phyloP scores from a whole-genome alignment of 2,113 vertebrate species.

The Corythaeola cristata region DNA sequence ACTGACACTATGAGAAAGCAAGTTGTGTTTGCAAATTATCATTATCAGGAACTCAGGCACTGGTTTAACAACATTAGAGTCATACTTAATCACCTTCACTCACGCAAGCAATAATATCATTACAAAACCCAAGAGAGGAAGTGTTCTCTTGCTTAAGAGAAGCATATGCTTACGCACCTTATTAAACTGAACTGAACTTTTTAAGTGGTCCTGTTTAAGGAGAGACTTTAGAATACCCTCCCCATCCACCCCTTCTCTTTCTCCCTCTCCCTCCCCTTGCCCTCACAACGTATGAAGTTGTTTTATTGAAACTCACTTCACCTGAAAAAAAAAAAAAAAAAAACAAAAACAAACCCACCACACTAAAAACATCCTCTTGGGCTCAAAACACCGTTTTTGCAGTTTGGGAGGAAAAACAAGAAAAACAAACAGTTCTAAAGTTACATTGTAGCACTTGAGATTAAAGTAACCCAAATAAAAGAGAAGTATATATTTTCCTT shows the following conservation, averaged over 20 bases:
- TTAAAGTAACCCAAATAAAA: background rate
- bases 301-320: background rate
- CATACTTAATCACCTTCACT: background rate
- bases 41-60: background rate
- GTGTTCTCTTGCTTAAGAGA: background rate
- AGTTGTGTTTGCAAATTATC: background rate
- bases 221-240: background rate
- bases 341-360: too few species aligned
- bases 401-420: too few species aligned
- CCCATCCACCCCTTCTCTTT: too few species aligned
- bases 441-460: background rate
- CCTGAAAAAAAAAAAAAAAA: background rate
- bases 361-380: background rate
- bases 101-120: background rate
- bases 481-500: accelerated
- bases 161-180: background rate
- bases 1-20: background rate
- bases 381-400: background rate
- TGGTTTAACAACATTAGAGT: conserved; percentile 1
- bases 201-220: background rate
- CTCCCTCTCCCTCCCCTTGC: too few species aligned
- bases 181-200: background rate
- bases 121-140: background rate
- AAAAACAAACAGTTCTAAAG: background rate
- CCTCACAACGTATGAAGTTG: background rate